Percentiles rank a stretch among this genome's conserved stretches.
phyloP scores from a whole-genome alignment of 2,797 vertebrate species.

The Hafferia zeledoni region DNA sequence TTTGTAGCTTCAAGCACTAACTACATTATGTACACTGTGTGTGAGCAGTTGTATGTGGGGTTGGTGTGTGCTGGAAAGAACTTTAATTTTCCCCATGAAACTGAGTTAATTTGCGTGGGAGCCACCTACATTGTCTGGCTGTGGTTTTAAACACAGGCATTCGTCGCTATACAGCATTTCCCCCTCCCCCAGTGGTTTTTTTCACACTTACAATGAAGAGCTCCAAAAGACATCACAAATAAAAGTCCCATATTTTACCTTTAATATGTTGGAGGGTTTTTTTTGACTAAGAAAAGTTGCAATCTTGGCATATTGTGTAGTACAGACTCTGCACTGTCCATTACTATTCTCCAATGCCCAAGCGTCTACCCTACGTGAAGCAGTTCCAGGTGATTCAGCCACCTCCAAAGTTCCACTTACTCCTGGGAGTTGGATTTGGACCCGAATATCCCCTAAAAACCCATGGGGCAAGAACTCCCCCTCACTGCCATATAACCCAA shows the following conservation, averaged over 20 bases:
- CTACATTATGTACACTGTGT: slow-evolving; percentile 81
- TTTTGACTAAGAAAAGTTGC: background rate
- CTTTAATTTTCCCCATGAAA: background rate
- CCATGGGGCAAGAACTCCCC: background rate
- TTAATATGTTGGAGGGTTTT: background rate
- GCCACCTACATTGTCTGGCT: background rate
- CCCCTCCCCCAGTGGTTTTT: background rate
- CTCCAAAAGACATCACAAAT: slow-evolving; percentile 17
- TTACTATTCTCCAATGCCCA: background rate
- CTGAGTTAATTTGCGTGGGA: background rate
- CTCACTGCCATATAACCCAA: background rate
- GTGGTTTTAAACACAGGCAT: background rate
- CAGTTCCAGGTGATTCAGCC: background rate
- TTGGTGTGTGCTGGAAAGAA: background rate
- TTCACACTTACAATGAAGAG: slow-evolving; percentile 8
- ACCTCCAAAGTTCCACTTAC: background rate
- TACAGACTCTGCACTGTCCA: background rate
- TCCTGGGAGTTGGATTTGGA: background rate
- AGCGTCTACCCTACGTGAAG: accelerated
- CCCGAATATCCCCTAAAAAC: background rate
- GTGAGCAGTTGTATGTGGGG: slow-evolving; percentile 48
- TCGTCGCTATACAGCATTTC: background rate
- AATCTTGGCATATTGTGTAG: slow-evolving; percentile 28
- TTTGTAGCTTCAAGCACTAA: slow-evolving; percentile 81
- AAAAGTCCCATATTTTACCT: background rate